Conservation (phyloP, 2,113 vertebrate genomes). For the Nyctibius bracteatus region DNA sequence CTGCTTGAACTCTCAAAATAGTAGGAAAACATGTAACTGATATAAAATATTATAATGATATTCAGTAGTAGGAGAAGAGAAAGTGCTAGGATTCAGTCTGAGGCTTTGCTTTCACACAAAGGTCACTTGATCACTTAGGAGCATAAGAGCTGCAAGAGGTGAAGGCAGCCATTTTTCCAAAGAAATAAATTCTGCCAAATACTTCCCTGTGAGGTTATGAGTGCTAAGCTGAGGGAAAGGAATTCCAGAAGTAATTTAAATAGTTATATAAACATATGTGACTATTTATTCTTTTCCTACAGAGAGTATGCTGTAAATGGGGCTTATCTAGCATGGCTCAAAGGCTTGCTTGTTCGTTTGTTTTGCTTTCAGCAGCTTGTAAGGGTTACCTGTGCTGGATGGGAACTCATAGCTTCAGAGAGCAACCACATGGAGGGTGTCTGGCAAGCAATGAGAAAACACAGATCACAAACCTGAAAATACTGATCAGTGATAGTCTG, state of each 20-base stretch:
- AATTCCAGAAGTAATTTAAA: background rate
- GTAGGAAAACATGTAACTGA: background rate
- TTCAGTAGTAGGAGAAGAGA: background rate
- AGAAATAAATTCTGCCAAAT: background rate
- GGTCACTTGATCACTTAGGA: background rate
- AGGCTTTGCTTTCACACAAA: background rate
- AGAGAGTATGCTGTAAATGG: background rate
- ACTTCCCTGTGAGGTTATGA: background rate
- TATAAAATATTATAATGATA: background rate
- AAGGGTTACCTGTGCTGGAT: background rate
- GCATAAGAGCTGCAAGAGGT: background rate
- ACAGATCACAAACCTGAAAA: background rate
- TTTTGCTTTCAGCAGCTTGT: background rate
- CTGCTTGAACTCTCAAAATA: background rate
- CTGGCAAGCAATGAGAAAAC: background rate
- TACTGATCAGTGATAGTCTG: background rate
- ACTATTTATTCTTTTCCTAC: background rate
- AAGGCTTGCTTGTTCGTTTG: background rate
- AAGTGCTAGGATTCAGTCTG: background rate
- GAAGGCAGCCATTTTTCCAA: background rate
- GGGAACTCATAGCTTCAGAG: background rate
- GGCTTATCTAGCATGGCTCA: background rate
- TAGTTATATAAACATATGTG: background rate
- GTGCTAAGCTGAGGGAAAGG: background rate
- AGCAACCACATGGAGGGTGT: background rate